A percentile compares a stretch with the other conserved stretches of the same genome.
phyloP scores from a whole-genome alignment of 2,888 invertebrate species.

The Chrysotoxum bicinctum region DNA sequence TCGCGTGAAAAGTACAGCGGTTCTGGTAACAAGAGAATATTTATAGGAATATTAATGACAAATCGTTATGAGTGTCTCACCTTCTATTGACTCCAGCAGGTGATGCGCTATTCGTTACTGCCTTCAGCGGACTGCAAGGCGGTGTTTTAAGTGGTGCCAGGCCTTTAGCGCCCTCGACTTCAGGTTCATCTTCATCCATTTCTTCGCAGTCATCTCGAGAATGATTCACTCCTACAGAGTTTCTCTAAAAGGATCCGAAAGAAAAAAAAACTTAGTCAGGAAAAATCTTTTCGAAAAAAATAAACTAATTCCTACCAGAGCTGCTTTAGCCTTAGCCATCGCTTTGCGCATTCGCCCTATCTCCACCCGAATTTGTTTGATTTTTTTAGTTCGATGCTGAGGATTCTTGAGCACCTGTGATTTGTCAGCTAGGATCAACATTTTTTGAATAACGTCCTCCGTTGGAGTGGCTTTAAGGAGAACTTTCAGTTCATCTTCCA shows the following conservation, averaged over 20 bases:
- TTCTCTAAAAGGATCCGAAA: constrained; percentile 17
- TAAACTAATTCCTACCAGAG: constrained; percentile 75
- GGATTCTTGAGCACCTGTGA: constrained; percentile 85
- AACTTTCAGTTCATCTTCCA: constrained; percentile 83
- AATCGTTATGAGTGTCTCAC: constrained; percentile 73
- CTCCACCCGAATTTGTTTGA: constrained; percentile 84
- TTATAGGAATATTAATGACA: neutral
- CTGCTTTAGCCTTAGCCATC: constrained; percentile 78
- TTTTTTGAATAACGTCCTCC: constrained; percentile 79
- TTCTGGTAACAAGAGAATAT: constrained; percentile 80
- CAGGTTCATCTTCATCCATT: constrained; percentile 75
- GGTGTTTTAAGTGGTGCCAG: constrained; percentile 78
- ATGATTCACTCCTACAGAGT: constrained; percentile 73
- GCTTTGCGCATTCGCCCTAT: constrained; percentile 83
- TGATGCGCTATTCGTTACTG: constrained; percentile 80
- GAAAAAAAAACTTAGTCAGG: neutral
- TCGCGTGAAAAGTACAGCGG: constrained; percentile 89
- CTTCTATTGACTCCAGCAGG: constrained; percentile 81
- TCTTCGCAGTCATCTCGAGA: constrained; percentile 79
- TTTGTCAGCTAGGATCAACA: constrained; percentile 85
- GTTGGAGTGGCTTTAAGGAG: constrained; percentile 78
- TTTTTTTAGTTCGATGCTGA: constrained; percentile 83
- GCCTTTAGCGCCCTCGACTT: constrained; percentile 21
- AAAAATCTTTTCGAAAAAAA: neutral
- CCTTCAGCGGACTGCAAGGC: constrained; percentile 81